Conservation (phyloP, 2,797 vertebrate species). For the Cynopterus sphinx region DNA sequence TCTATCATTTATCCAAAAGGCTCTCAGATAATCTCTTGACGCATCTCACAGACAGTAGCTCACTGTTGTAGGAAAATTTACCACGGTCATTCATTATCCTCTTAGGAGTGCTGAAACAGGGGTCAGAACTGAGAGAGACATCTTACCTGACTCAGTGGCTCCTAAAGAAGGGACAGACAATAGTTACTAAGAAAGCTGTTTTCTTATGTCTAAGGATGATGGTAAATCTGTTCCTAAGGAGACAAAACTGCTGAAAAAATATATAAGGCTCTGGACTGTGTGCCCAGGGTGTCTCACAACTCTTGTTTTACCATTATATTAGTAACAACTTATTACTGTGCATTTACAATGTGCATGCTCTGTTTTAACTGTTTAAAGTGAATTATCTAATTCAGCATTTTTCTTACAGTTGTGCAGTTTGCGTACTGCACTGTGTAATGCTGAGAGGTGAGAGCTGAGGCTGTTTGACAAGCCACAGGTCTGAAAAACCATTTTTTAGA, state of each 20-base stretch:
- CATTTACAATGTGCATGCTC: neutral
- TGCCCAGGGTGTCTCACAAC: neutral
- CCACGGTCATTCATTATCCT: constrained; percentile 9
- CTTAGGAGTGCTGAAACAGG: constrained; percentile 26
- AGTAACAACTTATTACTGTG: neutral
- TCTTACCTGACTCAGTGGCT: neutral
- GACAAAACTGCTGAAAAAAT: neutral
- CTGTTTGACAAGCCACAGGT: neutral
- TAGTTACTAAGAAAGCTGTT: neutral
- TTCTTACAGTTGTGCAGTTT: neutral
- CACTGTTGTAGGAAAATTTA: neutral
- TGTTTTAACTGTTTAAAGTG: neutral
- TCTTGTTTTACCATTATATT: neutral
- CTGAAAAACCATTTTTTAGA: neutral
- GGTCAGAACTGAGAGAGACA: neutral
- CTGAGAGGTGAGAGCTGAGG: neutral
- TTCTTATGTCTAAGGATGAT: neutral
- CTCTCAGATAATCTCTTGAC: neutral
- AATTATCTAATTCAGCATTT: neutral
- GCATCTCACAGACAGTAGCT: neutral
- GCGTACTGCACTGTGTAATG: neutral
- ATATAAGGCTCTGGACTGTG: neutral
- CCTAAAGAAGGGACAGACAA: neutral
- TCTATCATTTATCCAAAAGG: neutral
- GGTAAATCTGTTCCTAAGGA: constrained; percentile 9